Evolutionary conservation across 1,140 invertebrate species (phyloP).

Genomic region (Melanaphis sacchari): DNA sequence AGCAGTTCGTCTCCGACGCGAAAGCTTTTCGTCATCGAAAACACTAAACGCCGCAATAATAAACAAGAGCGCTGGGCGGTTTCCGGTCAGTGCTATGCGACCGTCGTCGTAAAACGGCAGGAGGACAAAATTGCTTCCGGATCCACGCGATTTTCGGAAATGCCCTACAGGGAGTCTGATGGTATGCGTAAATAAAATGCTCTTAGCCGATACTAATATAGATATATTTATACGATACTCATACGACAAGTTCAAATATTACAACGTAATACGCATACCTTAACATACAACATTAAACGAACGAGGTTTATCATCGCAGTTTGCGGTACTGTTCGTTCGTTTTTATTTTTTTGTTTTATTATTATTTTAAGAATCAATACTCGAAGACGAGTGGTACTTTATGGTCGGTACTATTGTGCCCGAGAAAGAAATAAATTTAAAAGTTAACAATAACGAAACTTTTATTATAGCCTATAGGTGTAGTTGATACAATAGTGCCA

Average conservation of each 20-base stretch:
- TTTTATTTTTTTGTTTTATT: too few species aligned
- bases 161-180: neutral
- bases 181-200: neutral
- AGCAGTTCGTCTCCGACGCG: neutral
- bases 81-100: neutral
- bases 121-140: neutral
- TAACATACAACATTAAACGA: too few species aligned
- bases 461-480: neutral
- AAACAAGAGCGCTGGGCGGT: neutral
- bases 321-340: too few species aligned
- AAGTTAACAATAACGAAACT: neutral
- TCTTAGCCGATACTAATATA: neutral
- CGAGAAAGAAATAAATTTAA: neutral
- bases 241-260: too few species aligned
- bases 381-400: neutral
- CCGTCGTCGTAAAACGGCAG: conserved; percentile 5
- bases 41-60: conserved; percentile 25
- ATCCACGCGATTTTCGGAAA: neutral
- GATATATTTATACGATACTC: neutral
- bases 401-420: neutral
- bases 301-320: too few species aligned
- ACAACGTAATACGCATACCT: too few species aligned
- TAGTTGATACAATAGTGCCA: neutral
- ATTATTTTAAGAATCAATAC: too few species aligned
- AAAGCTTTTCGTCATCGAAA: conserved; percentile 49